Percentiles rank a stretch among this genome's conserved stretches.
These are phyloP conservation scores for Halcyon smyrnensis DNA, from an alignment of 2,797 vertebrate species.

Conservation along the genomic window DNA sequence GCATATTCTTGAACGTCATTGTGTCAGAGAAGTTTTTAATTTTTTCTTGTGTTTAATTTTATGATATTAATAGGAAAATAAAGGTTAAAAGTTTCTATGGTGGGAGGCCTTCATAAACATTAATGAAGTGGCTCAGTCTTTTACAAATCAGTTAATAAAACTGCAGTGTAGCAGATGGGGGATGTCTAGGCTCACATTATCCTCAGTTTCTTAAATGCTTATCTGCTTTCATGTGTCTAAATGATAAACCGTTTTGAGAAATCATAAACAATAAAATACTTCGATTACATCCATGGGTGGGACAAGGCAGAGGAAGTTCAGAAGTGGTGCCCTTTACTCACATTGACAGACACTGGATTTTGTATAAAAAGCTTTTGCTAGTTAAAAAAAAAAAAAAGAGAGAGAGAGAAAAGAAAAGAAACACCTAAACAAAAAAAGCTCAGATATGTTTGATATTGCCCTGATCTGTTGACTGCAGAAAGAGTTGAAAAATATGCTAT, in stretches of 20 bases:
- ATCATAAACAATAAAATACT: slow-evolving; percentile 22
- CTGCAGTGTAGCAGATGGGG: slow-evolving; percentile 41
- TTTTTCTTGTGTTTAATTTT: neutral
- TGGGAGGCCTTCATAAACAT: neutral
- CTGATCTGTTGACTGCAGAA: neutral
- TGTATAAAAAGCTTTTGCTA: neutral
- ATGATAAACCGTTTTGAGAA: slow-evolving; percentile 27
- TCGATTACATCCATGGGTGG: neutral
- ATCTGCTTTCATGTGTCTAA: slow-evolving; percentile 36
- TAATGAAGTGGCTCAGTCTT: neutral
- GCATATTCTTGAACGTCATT: neutral
- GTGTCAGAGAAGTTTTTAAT: neutral
- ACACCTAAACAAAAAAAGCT: neutral
- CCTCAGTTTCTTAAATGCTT: slow-evolving; percentile 52
- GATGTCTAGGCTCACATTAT: slow-evolving; percentile 54
- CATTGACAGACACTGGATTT: neutral
- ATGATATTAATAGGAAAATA: neutral
- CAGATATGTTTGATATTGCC: neutral
- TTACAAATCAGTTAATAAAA: slow-evolving; percentile 45
- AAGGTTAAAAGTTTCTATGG: neutral
- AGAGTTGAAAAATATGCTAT: neutral
- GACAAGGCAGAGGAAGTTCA: neutral
- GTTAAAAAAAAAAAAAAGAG: neutral
- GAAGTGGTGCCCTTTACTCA: neutral
- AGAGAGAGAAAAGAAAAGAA: no score